phyloP scores from a whole-genome alignment of 1,140 invertebrate species.

The Drosophila paulistorum region DNA sequence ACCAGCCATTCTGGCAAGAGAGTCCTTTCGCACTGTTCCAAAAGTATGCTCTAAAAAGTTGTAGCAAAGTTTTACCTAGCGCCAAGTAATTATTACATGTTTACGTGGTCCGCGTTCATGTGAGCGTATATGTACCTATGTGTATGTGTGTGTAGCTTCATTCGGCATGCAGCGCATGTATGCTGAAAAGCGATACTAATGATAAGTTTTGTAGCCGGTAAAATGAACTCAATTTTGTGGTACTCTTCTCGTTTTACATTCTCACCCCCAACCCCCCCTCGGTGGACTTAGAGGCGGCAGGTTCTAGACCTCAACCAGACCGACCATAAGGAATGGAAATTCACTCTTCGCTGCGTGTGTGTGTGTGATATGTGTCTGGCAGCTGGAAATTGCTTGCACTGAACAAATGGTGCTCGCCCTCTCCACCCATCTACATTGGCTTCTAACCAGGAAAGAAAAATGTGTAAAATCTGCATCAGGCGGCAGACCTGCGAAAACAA shows the following conservation, averaged over 20 bases:
- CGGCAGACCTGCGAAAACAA: neutral
- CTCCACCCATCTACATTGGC: neutral
- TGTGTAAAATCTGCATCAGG: slow-evolving; percentile 36
- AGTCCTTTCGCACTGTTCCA: slow-evolving; percentile 7
- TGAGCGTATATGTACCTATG: slow-evolving; percentile 24
- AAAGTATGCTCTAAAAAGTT: slow-evolving; percentile 37
- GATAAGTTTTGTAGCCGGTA: slow-evolving; percentile 72
- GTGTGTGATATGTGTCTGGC: slow-evolving; percentile 60
- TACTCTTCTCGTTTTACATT: slow-evolving; percentile 62
- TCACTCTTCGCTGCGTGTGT: slow-evolving; percentile 29
- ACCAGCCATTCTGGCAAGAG: slow-evolving; percentile 18
- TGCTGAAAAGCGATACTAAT: slow-evolving; percentile 82
- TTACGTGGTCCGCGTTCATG: slow-evolving; percentile 44
- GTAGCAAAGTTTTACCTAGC: slow-evolving; percentile 49
- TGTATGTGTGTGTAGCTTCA: slow-evolving; percentile 47
- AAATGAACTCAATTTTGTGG: slow-evolving; percentile 80
- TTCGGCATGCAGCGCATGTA: slow-evolving; percentile 65
- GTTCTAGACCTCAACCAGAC: neutral
- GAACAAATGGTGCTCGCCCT: neutral
- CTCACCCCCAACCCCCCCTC: slow-evolving; percentile 1
- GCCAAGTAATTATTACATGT: slow-evolving; percentile 66
- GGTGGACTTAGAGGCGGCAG: neutral
- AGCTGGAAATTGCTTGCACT: slow-evolving; percentile 71
- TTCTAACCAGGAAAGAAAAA: slow-evolving; percentile 29
- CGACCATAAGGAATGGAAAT: slow-evolving; percentile 14